Conservation (phyloP, 2,888 invertebrate species). For the Caenorhabditis drosophilae region DNA sequence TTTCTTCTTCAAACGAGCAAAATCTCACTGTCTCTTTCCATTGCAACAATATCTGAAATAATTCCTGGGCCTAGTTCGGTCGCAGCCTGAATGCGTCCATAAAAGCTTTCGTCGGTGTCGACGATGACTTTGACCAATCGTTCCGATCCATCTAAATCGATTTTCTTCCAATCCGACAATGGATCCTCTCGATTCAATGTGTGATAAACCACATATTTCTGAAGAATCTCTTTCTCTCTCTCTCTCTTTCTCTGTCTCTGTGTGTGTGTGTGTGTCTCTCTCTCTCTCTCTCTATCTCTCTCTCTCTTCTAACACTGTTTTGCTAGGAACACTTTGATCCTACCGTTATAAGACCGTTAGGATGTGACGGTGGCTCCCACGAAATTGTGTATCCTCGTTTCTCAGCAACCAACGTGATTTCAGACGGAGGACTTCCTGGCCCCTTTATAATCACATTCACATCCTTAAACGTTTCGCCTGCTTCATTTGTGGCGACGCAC, state of each 20-base stretch:
- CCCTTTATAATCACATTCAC: conserved; percentile 41
- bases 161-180: conserved; percentile 50
- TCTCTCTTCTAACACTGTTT: too few relatives aligned
- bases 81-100: conserved; percentile 47
- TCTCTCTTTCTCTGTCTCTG: too few relatives aligned
- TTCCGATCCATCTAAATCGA: conserved; percentile 45
- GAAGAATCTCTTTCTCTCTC: not conserved
- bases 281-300: too few relatives aligned
- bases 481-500: conserved; percentile 45
- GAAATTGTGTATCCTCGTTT: conserved; percentile 38
- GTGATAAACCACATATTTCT: conserved; percentile 54
- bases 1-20: not conserved
- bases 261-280: too few relatives aligned
- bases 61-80: conserved; percentile 50
- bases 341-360: conserved; percentile 53
- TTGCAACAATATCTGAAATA: conserved; percentile 49
- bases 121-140: conserved; percentile 11
- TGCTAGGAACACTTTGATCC: too few relatives aligned
- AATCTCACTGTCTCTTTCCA: conserved; percentile 38
- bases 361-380: conserved; percentile 52
- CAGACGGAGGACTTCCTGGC: conserved; percentile 51
- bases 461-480: conserved; percentile 38
- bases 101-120: conserved; percentile 42
- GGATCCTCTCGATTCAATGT: conserved; percentile 45
- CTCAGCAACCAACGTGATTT: conserved; percentile 43